Percentiles rank a stretch among this genome's conserved stretches.
These are phyloP conservation scores for Habroteleia sp. DNA, from an alignment of 2,888 invertebrate genomes.

Conservation along the genomic window DNA sequence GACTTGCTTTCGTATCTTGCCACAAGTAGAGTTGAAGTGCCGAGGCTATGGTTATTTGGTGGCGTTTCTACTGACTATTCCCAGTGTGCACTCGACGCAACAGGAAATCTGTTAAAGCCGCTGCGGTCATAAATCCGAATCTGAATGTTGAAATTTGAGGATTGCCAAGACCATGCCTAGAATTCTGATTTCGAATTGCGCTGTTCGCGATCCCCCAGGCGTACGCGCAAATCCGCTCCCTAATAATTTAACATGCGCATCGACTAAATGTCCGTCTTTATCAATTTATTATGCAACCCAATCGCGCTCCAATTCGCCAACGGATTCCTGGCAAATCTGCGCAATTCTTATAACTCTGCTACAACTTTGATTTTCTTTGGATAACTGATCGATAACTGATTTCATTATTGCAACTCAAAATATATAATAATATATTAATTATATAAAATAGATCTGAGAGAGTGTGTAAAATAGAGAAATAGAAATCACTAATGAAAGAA, in stretches of 20 bases:
- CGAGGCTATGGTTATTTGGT: constrained; percentile 31
- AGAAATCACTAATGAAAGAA: too few species aligned
- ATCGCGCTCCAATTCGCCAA: constrained; percentile 24
- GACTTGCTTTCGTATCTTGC: constrained; percentile 51
- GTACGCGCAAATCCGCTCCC: constrained; percentile 41
- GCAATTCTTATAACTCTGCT: too few species aligned
- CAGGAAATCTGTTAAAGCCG: constrained; percentile 59
- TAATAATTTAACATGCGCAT: constrained; percentile 63
- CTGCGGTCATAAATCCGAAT: constrained; percentile 59
- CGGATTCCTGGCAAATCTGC: constrained; percentile 1
- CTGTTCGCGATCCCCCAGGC: constrained; percentile 36
- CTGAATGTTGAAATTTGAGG: constrained; percentile 62
- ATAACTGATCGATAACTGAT: too few species aligned
- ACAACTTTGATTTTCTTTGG: too few species aligned
- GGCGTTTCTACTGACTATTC: constrained; percentile 55
- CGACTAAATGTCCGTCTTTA: constrained; percentile 63
- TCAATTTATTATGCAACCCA: constrained; percentile 56
- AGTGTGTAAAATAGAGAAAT: too few species aligned
- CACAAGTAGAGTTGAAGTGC: constrained; percentile 44
- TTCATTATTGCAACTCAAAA: too few species aligned
- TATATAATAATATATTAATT: too few species aligned
- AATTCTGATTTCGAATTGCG: constrained; percentile 52
- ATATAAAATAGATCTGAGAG: too few species aligned
- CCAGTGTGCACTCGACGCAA: constrained; percentile 43
- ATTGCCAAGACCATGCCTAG: constrained; percentile 48